Evolutionary conservation across 2,113 vertebrate species (phyloP), one percentile per base, ranked within the genome.

Genomic region (Chaetura pelagica): DNA sequence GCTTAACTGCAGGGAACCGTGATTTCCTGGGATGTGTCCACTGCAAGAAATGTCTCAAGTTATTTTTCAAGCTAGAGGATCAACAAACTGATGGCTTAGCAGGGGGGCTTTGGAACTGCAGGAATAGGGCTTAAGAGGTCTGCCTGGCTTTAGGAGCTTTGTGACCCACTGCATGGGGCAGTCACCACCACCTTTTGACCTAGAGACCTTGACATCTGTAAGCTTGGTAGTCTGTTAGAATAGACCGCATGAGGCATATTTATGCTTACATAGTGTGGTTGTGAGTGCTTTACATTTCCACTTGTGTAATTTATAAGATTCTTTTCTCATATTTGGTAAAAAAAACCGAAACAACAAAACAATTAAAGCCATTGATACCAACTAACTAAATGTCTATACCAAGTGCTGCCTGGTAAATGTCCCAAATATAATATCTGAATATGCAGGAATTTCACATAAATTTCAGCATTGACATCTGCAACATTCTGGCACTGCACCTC

Each of bases 141-240:
- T 73, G 15, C n/a, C 54, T 87, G 83, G 83, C 38, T 7, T 79
- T 62, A 94, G 80, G 27, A 68, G 35, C 24, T 32, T 30, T 59
- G 44, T 93, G 88, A 95, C 93, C 75, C 92, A 11, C 75, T 57
- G 72, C 93, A 95, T 93, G 90, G 73, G 82, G 86, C 61, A 92
- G 73, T 61, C 82, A 84, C 61, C 0, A 1, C 16, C 0, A 0
- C 57, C 73, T 75, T 88, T 68, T 96, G 88, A 96, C 88, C 86
- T 57, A n/a, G 48, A 92, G 92, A 96, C 82, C 85, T 24, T 54
- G 80, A 90, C 83, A 93, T 93, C 61, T 92, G 92, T 49, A 91
- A 85, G 17, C 21, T 68, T 72, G 15, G 48, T 84, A 84, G 14
- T 20, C 62, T 51, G 69, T 81, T 90, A 92, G 30, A 35, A 35